These are phyloP conservation scores for Xestia sexstrigata DNA, from an alignment of 2,888 invertebrate genomes.

Conservation along the genomic window DNA sequence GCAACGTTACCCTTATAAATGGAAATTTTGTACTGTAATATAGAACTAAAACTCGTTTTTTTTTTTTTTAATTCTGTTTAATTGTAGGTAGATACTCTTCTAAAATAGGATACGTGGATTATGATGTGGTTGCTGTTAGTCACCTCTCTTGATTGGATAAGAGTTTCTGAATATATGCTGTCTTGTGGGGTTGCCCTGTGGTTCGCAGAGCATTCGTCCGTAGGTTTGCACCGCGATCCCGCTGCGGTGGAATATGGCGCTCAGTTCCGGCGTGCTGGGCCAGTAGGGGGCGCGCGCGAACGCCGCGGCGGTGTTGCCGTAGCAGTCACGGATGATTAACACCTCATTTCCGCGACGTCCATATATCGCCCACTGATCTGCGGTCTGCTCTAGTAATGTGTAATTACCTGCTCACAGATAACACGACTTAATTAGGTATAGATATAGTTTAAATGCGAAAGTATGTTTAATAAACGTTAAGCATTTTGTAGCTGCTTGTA, in stretches of 20 bases:
- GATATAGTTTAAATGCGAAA: neutral
- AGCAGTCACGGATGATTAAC: constrained; percentile 71
- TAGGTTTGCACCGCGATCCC: constrained; percentile 66
- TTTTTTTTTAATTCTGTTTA: no score
- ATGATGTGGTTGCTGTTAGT: constrained; percentile 19
- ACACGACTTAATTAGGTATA: neutral
- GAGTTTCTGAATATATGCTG: constrained; percentile 30
- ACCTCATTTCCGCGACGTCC: constrained; percentile 73
- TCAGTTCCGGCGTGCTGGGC: constrained; percentile 70
- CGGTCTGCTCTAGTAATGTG: constrained; percentile 64
- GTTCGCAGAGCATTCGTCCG: constrained; percentile 66
- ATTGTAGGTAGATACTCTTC: neutral
- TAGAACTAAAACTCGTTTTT: neutral
- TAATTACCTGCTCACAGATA: constrained; percentile 63
- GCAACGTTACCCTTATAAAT: constrained; percentile 81
- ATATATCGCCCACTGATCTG: constrained; percentile 72
- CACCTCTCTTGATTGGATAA: constrained; percentile 29
- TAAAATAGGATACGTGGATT: neutral
- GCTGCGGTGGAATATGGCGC: constrained; percentile 72
- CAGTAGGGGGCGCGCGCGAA: constrained; percentile 75
- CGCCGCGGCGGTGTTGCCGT: constrained; percentile 68
- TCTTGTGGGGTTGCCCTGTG: constrained; percentile 22
- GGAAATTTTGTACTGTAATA: constrained; percentile 84
- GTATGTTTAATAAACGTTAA: neutral
- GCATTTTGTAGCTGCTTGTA: constrained; percentile 1